Percentiles rank a stretch among this genome's conserved stretches.
Conservation (phyloP, 2,888 invertebrate genomes). For the Chalcosyrphus nemorum region DNA sequence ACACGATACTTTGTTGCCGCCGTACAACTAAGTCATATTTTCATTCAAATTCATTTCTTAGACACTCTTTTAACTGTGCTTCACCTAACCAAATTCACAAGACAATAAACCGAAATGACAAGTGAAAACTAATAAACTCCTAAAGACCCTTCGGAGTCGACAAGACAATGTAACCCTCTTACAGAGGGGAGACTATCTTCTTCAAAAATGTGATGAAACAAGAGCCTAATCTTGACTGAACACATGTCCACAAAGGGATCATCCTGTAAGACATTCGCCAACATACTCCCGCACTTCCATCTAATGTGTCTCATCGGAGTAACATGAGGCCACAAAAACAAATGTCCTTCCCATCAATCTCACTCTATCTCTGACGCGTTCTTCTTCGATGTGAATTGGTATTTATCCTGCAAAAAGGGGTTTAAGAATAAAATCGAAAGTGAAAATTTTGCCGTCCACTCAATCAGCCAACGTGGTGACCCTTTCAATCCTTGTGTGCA, state of each 20-base stretch:
- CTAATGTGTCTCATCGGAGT: slow-evolving; percentile 64
- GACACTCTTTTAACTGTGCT: background rate
- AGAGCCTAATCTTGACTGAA: slow-evolving; percentile 64
- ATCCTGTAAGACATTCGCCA: slow-evolving; percentile 41
- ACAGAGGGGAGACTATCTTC: background rate
- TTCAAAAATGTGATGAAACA: slow-evolving; percentile 43
- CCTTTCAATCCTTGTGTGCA: slow-evolving; percentile 58
- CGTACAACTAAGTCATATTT: too few species aligned
- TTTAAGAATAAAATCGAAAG: slow-evolving; percentile 55
- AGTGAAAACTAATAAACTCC: slow-evolving; percentile 63
- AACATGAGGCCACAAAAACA: slow-evolving; percentile 67
- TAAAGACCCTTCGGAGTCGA: slow-evolving; percentile 45
- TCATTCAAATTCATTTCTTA: too few species aligned
- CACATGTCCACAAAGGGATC: slow-evolving; percentile 70
- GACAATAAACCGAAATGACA: slow-evolving; percentile 30
- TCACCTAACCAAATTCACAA: background rate
- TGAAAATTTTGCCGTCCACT: slow-evolving; percentile 62
- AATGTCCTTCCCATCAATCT: slow-evolving; percentile 71
- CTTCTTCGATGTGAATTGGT: slow-evolving; percentile 37
- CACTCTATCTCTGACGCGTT: slow-evolving; percentile 55
- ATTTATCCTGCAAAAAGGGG: slow-evolving; percentile 1
- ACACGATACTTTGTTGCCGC: too few species aligned
- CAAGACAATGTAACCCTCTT: slow-evolving; percentile 16
- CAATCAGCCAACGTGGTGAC: slow-evolving; percentile 43
- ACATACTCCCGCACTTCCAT: slow-evolving; percentile 1